Evolutionary conservation across 2,797 vertebrate species (phyloP).

Genomic region (Aeoliscus strigatus): DNA sequence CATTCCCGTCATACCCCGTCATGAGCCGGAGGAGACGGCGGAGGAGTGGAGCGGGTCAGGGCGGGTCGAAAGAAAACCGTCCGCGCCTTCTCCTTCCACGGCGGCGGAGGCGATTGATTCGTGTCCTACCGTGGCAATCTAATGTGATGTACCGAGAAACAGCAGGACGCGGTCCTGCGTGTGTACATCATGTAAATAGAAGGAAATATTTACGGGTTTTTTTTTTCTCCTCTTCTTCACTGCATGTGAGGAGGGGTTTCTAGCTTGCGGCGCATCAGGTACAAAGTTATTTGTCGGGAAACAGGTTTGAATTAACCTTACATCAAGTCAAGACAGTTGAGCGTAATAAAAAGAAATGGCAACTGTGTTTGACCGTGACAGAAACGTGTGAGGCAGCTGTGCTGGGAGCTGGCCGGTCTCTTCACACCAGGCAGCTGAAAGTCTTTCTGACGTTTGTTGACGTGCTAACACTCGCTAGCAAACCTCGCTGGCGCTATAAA

Average conservation of each 20-base stretch:
- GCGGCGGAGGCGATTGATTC: conserved; percentile 33
- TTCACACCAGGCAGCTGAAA: conserved; percentile 10
- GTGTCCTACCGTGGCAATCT: conserved; percentile 13
- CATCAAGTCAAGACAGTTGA: background rate
- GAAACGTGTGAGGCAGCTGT: conserved; percentile 1
- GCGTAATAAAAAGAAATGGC: background rate
- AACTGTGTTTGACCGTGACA: background rate
- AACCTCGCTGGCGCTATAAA: too few species aligned
- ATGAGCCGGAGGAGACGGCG: background rate
- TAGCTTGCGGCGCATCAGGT: too few species aligned
- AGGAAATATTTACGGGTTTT: too few species aligned
- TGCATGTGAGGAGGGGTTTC: background rate
- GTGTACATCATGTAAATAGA: too few species aligned
- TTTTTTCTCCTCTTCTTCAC: conserved; percentile 8
- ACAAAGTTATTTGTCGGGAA: too few species aligned
- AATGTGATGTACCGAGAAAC: conserved; percentile 32
- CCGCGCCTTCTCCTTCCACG: conserved; percentile 20
- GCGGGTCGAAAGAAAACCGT: conserved; percentile 16
- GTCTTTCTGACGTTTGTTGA: conserved; percentile 6
- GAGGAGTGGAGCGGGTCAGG: background rate
- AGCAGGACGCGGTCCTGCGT: too few species aligned
- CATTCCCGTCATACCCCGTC: conserved; percentile 8
- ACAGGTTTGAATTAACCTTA: background rate
- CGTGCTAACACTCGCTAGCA: conserved; percentile 45
- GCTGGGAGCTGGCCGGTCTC: conserved; percentile 9